phyloP scores from a whole-genome alignment of 2,113 vertebrate genomes.

The Penelope pileata region DNA sequence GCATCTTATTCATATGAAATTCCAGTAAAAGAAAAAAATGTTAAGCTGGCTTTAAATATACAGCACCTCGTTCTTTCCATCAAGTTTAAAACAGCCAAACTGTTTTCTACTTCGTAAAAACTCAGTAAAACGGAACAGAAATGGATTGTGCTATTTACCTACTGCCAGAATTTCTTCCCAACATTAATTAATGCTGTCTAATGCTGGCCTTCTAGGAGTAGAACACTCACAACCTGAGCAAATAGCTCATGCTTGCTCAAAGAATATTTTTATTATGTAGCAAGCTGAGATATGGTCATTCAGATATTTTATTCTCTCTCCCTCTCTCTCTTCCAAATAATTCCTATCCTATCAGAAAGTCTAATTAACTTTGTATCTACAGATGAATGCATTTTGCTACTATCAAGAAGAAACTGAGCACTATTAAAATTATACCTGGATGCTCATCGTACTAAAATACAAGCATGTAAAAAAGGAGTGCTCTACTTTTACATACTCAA shows the following conservation, averaged over 20 bases:
- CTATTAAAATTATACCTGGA: neutral
- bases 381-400: neutral
- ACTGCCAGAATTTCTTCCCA: neutral
- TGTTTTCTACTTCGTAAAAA: neutral
- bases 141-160: neutral
- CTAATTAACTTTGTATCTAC: neutral
- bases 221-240: neutral
- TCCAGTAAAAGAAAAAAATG: neutral
- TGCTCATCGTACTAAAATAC: neutral
- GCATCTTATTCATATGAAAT: neutral
- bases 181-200: neutral
- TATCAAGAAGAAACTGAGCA: neutral
- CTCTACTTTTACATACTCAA: neutral
- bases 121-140: neutral
- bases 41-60: neutral
- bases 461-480: neutral
- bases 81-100: neutral
- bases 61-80: neutral
- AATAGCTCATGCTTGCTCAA: neutral
- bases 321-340: neutral
- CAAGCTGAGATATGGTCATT: neutral
- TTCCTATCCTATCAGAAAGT: neutral
- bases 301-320: neutral
- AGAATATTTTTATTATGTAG: neutral
- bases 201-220: neutral